phyloP scores from a whole-genome alignment of 2,888 invertebrate genomes.

The Philonicus albiceps region DNA sequence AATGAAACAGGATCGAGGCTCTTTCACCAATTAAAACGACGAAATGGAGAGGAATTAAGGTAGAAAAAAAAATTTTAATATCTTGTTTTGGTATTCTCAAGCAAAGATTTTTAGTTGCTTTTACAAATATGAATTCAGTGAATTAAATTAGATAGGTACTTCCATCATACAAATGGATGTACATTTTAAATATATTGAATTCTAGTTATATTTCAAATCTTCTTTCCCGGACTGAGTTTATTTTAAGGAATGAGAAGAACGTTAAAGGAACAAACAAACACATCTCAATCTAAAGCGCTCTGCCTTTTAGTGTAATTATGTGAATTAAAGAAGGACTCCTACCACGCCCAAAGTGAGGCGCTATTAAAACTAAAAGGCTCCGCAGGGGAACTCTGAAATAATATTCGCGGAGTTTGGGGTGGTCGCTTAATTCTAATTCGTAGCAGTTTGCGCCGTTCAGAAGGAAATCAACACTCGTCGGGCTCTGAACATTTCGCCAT shows the following conservation, averaged over 20 bases:
- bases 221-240: neutral
- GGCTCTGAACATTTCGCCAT: neutral
- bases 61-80: too few relatives aligned
- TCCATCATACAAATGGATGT: neutral
- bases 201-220: neutral
- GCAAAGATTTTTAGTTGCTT: too few relatives aligned
- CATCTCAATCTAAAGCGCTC: neutral
- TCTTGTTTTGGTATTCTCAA: too few relatives aligned
- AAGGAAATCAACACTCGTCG: neutral
- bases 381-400: neutral
- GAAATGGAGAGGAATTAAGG: too few relatives aligned
- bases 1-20: too few relatives aligned
- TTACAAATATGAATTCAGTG: too few relatives aligned
- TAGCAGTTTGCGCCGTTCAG: neutral
- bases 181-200: neutral
- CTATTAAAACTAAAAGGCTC: neutral
- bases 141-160: neutral
- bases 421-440: neutral
- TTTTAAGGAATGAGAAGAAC: neutral
- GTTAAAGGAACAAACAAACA: neutral
- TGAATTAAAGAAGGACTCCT: neutral
- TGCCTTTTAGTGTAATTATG: neutral
- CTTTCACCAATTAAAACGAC: too few relatives aligned
- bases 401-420: neutral
- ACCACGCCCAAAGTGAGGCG: neutral